Percentiles rank a stretch among this genome's conserved stretches.
These are phyloP conservation scores for Drosophila koepferae DNA, from an alignment of 2,888 invertebrate species.

Conservation along the genomic window DNA sequence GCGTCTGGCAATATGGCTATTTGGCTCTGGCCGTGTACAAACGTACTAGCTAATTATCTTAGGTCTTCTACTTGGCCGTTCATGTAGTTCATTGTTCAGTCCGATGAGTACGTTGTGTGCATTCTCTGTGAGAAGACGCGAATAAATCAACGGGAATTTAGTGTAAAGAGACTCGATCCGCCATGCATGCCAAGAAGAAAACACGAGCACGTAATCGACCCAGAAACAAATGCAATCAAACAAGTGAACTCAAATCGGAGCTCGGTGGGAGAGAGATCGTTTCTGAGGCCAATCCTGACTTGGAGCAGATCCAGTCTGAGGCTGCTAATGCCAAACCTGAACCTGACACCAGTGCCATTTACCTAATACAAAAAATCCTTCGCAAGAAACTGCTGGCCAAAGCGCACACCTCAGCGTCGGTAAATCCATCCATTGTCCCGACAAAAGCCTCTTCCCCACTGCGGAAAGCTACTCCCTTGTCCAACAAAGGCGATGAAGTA, in stretches of 20 bases:
- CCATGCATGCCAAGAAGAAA: slow-evolving; percentile 70
- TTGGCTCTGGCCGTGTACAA: slow-evolving; percentile 27
- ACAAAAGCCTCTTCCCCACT: neutral
- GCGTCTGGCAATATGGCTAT: neutral
- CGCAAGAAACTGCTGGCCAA: slow-evolving; percentile 69
- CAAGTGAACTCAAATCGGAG: neutral
- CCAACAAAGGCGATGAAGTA: slow-evolving; percentile 36
- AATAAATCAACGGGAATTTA: neutral
- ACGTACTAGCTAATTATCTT: slow-evolving; percentile 54
- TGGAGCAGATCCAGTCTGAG: neutral
- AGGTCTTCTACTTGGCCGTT: slow-evolving; percentile 11
- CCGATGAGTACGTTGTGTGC: slow-evolving; percentile 38
- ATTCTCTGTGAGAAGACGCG: slow-evolving; percentile 36
- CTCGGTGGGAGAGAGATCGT: neutral
- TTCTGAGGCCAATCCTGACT: too few species aligned
- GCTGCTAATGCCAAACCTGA: slow-evolving; percentile 10
- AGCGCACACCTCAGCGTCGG: neutral
- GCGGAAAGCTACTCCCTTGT: slow-evolving; percentile 1
- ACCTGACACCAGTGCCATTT: slow-evolving; percentile 44
- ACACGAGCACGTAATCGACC: slow-evolving; percentile 77
- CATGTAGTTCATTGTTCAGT: slow-evolving; percentile 59
- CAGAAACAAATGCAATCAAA: slow-evolving; percentile 77
- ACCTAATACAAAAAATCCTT: slow-evolving; percentile 69
- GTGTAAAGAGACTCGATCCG: slow-evolving; percentile 3
- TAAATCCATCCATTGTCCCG: neutral